Percentiles rank a stretch among this genome's conserved stretches.
These are phyloP conservation scores for Hylaeus anthracinus DNA, from an alignment of 1,140 invertebrate species.

Conservation along the genomic window DNA sequence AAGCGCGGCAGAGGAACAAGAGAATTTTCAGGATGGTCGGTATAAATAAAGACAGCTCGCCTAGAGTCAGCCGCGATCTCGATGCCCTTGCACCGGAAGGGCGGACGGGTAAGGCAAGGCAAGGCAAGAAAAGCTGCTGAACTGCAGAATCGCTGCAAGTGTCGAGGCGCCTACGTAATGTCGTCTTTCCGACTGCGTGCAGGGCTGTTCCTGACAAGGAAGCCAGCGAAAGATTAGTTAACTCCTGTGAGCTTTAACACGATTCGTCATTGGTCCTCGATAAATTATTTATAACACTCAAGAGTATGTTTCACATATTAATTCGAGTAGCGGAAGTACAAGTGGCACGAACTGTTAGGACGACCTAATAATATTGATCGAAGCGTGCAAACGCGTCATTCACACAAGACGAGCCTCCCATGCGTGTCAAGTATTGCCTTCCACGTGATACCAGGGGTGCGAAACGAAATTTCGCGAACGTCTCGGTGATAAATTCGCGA, in stretches of 20 bases:
- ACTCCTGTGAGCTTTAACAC: no score
- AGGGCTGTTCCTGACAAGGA: conserved; percentile 37
- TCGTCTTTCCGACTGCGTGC: conserved; percentile 1
- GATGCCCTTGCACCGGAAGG: not conserved
- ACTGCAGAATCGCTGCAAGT: conserved; percentile 37
- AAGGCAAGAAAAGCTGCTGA: conserved; percentile 37
- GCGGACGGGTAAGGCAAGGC: not conserved
- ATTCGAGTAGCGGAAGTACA: no score
- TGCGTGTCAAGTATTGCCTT: no score
- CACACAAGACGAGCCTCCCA: no score
- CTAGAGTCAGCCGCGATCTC: not conserved
- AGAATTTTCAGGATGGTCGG: not conserved
- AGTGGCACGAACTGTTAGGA: no score
- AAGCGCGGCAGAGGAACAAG: not conserved
- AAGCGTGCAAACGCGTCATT: no score
- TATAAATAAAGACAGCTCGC: conserved; percentile 14
- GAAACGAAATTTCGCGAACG: conserved; percentile 4
- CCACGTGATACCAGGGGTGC: not conserved
- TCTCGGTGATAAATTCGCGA: conserved; percentile 1
- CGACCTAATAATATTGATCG: no score
- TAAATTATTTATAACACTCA: no score
- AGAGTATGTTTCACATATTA: no score
- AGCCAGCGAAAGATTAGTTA: not conserved
- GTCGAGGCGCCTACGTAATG: conserved; percentile 36
- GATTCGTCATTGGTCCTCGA: no score